Evolutionary conservation across 1,140 invertebrate species (phyloP).

Genomic region (Papilio polytes): DNA sequence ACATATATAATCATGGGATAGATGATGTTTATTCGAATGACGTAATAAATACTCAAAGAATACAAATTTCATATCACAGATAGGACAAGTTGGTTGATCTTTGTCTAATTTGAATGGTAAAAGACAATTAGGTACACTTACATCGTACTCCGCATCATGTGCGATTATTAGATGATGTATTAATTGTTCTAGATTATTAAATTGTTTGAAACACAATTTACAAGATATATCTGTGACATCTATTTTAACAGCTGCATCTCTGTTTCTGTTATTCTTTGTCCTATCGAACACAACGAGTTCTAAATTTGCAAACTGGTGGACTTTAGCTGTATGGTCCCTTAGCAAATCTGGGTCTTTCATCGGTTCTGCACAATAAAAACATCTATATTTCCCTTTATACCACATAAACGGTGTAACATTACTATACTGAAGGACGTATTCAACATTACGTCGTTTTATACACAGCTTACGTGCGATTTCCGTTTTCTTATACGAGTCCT

Average conservation of each 20-base stretch:
- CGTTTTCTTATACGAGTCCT: constrained; percentile 74
- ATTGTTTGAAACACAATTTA: constrained; percentile 60
- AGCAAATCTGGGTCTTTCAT: constrained; percentile 67
- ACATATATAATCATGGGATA: constrained; percentile 74
- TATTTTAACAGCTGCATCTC: constrained; percentile 76
- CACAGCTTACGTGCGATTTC: constrained; percentile 66
- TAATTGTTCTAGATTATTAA: constrained; percentile 64
- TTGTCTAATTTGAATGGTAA: constrained; percentile 72
- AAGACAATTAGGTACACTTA: constrained; percentile 71
- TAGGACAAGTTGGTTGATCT: constrained; percentile 68
- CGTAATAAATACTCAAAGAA: constrained; percentile 75
- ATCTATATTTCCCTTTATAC: constrained; percentile 73
- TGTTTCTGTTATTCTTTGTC: constrained; percentile 74
- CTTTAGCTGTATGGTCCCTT: constrained; percentile 62
- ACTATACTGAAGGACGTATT: constrained; percentile 74
- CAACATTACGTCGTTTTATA: constrained; percentile 70
- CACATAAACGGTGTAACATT: constrained; percentile 76
- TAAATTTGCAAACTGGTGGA: constrained; percentile 67
- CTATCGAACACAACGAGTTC: constrained; percentile 68
- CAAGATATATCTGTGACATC: constrained; percentile 70
- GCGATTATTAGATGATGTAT: constrained; percentile 76
- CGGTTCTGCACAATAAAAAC: constrained; percentile 72
- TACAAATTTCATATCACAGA: constrained; percentile 73
- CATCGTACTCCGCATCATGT: constrained; percentile 76
- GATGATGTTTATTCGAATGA: constrained; percentile 74